Evolutionary conservation across 2,797 vertebrate species (phyloP).

Genomic region (Pogoniulus pusillus): DNA sequence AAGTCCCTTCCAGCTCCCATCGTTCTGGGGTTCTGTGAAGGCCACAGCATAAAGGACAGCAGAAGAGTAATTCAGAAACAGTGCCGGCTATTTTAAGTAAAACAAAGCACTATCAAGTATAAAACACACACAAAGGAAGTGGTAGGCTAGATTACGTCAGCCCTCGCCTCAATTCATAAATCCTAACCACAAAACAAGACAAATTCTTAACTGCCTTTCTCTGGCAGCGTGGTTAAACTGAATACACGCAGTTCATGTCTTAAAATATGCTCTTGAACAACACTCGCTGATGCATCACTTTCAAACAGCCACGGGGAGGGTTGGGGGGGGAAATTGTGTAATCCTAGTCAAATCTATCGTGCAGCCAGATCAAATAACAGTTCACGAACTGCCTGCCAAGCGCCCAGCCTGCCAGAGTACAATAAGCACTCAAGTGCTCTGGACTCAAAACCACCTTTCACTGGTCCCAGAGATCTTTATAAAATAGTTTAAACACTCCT

Average conservation of each 20-base stretch:
- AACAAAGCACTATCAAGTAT: constrained; percentile 49
- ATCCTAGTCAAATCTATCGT: constrained; percentile 80
- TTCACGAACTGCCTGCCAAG: constrained; percentile 84
- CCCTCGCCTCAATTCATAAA: constrained; percentile 81
- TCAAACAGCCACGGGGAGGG: constrained; percentile 28
- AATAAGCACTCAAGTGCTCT: constrained; percentile 73
- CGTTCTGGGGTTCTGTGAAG: not conserved
- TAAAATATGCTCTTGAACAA: constrained; percentile 58
- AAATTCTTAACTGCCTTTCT: constrained; percentile 61
- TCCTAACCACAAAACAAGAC: constrained; percentile 72
- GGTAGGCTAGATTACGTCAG: constrained; percentile 80
- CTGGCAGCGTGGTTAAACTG: constrained; percentile 52
- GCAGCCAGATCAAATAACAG: constrained; percentile 86
- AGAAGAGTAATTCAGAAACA: not conserved
- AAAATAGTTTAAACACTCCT: constrained; percentile 62
- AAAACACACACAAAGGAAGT: constrained; percentile 79
- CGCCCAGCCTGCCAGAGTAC: constrained; percentile 77
- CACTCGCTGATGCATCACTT: constrained; percentile 63
- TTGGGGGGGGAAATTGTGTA: constrained; percentile 58
- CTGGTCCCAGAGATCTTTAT: constrained; percentile 56
- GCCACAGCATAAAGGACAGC: not conserved
- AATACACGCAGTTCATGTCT: constrained; percentile 50
- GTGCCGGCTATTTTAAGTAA: constrained; percentile 38
- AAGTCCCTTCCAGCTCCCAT: no score
- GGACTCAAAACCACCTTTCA: constrained; percentile 69